Percentiles rank a stretch among this genome's conserved stretches.
phyloP scores from a whole-genome alignment of 1,140 invertebrate species.

The Planococcus citri region DNA sequence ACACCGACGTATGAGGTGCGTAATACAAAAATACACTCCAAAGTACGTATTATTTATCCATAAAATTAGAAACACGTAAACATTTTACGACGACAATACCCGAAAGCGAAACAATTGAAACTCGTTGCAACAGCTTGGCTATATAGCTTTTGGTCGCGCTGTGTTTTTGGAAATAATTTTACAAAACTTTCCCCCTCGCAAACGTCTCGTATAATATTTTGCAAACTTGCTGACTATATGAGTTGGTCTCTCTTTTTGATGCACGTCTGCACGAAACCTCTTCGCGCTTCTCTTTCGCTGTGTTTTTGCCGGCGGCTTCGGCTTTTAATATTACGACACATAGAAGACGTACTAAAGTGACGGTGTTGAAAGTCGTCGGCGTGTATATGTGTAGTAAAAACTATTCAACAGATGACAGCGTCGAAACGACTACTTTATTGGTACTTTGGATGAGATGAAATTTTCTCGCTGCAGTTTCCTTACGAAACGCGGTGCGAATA shows the following conservation, averaged over 20 bases:
- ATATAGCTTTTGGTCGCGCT: neutral
- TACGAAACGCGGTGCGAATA: neutral
- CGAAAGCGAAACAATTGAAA: neutral
- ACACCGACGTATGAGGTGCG: too few relatives aligned
- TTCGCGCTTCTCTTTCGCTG: neutral
- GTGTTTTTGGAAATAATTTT: neutral
- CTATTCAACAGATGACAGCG: slow-evolving; percentile 15
- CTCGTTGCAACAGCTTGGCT: neutral
- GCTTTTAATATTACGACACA: neutral
- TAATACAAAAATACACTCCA: too few relatives aligned
- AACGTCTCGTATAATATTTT: neutral
- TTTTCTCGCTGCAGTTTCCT: slow-evolving; percentile 9
- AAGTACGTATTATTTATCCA: slow-evolving; percentile 11
- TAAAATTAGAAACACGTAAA: slow-evolving; percentile 16
- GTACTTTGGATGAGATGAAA: neutral
- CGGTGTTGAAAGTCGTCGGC: too few relatives aligned
- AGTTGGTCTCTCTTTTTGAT: neutral
- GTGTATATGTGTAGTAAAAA: neutral
- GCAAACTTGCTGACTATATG: neutral
- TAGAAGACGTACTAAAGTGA: too few relatives aligned
- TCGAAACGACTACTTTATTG: slow-evolving; percentile 17
- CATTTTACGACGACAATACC: slow-evolving; percentile 2
- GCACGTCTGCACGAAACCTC: neutral
- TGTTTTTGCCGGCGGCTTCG: too few relatives aligned
- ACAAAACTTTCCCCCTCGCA: neutral